A percentile compares a stretch with the other conserved stretches of the same genome.
Conservation (phyloP, 2,888 invertebrate species). For the Meloe dianella region DNA sequence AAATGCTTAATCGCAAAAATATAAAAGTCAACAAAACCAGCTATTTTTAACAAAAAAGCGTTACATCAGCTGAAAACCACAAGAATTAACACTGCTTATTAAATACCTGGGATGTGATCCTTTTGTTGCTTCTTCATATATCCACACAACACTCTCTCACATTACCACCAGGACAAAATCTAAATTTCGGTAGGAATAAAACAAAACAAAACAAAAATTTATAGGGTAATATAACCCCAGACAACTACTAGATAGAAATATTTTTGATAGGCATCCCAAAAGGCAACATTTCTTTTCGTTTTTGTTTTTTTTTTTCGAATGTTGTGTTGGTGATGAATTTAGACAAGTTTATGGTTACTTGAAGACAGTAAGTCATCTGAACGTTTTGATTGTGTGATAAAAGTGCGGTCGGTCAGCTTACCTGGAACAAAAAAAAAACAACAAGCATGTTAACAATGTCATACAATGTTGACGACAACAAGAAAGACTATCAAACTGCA, state of each 20-base stretch:
- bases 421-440: constrained; percentile 55
- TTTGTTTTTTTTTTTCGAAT: background rate
- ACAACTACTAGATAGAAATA: background rate
- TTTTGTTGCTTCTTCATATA: background rate
- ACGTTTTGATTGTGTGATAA: constrained; percentile 48
- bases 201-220: background rate
- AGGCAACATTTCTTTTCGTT: background rate
- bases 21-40: background rate
- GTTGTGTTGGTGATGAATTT: constrained; percentile 5
- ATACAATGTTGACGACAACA: constrained; percentile 35
- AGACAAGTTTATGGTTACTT: constrained; percentile 19
- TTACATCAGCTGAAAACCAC: background rate
- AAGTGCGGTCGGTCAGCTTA: constrained; percentile 53
- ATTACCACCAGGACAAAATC: background rate
- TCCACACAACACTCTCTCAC: background rate
- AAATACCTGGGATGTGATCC: background rate
- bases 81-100: background rate
- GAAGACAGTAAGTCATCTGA: constrained; percentile 28
- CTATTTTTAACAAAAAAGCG: too few species aligned
- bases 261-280: background rate
- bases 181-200: background rate
- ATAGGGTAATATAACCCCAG: background rate
- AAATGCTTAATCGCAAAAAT: background rate
- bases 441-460: constrained; percentile 56
- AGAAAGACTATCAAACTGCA: background rate